Evolutionary conservation across 1,140 invertebrate species (phyloP), one percentile per base, ranked within the genome.

Genomic region (Lordiphosa stackelbergi): DNA sequence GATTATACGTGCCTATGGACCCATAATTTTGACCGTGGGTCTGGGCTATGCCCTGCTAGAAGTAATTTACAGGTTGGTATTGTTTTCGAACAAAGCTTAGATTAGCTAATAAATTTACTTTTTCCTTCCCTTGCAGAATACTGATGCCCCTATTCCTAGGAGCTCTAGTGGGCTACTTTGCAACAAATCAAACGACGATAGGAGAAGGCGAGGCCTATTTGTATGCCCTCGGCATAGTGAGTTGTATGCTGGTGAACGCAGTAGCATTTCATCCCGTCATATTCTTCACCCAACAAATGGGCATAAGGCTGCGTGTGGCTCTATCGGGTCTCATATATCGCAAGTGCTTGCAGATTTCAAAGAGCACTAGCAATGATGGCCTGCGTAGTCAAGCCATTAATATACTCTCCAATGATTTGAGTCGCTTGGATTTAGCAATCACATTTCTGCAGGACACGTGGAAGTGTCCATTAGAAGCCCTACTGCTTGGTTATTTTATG

Each of bases 321-420:
- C 93, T 93, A 59, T 95, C 94, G 51, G 93, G 94, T 0, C 85
- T 97, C 0, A 92, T 97, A 47, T 97, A 96, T 81, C 92, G 93
- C 86, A 95, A 97, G 91, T 92, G 93, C 88, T 74, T 93, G 37
- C 88, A 88, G 66, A 73, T 93, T 0, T 92, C 91, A 5, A 90
- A 89, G 64, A 90, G 90, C n/a, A 92, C 94, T 10, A 87, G 95
- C 12, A 92, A 91, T 0, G 91, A 94, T 85, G 95, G 94, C 0
- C 92, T 95, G 1, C 90, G 93, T 3, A 96, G 95, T 0, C 94
- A 96, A 84, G 94, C 96, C 49, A 93, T 97, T 0, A 98, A 97
- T 87, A 89, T 97, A 1, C 87, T 97, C 48, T 96, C 95, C 1
- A 97, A 97, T 57, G 95, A 97, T 77, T 91, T 93, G 7, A 92